Base-by-base conservation (phyloP, 2,888 invertebrate genomes). In the Drosophila quinaria region DNA sequence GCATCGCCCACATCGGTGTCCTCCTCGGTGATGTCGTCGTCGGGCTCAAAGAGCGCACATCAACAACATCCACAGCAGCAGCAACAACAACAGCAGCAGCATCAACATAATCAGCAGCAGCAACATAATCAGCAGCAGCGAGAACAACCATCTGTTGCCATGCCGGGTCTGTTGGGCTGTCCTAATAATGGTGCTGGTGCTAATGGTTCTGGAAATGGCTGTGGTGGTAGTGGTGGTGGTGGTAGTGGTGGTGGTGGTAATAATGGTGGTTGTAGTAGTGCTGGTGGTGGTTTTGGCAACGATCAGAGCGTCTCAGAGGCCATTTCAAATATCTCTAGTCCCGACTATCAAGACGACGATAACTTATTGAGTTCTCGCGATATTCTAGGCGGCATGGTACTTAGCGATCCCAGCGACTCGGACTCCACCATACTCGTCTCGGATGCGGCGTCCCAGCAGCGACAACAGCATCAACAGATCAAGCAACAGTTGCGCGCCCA, bases 381-480 rank as follows among this genome's bases (percentile, higher is more conserved):
- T 92, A 89, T 91, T 91, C 95, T 96, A 91, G 95, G 96, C 83
- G 93, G 95, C 52, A 97, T 97, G 97, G 96, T 96, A 91, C 95
- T 97, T 84, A 97, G 97, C 91, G 97, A 97, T 93, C 96, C 97
- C 54, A 97, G 97, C 92, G 97, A 97, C 93, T 97, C 97, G 84
- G 97, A 97, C 93, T 97, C 97, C 74, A 97, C 97, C 54, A 96
- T 97, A 81, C 94, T 97, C 59, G 97, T 97, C 68, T 97, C 97
- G 63, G 96, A 96, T 91, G 96, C 96, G 50, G 91, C 85, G 31
- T 66, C 81, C 2, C 75, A 87, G 49, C 91, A 87, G 74, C 88
- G 90, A 35, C 92, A 92, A 61, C 89, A 92, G 90, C 82, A 90
- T 61, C 89, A 90, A 31, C 91, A 92, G 67, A 68, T 89, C 19